Conservation (phyloP, 2,113 vertebrate species). For the Lepisosteus osseus region DNA sequence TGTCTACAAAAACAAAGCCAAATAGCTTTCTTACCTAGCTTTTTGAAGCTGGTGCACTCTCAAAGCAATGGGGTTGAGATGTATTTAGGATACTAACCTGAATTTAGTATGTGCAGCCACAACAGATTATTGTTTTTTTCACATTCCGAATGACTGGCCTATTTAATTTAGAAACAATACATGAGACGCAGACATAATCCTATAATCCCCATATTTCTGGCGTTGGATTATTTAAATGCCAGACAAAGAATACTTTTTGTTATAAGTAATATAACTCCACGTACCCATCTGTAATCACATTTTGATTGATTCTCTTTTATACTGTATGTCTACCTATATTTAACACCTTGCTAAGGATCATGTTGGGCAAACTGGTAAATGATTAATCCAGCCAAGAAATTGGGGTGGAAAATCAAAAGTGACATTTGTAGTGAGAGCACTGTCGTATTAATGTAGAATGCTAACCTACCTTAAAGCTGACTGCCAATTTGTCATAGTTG, state of each 20-base stretch:
- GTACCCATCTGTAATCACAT: no score
- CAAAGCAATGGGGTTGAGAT: neutral
- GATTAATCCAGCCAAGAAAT: no score
- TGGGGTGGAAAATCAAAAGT: no score
- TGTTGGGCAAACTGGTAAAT: no score
- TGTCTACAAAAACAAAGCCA: neutral
- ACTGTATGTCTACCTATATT: no score
- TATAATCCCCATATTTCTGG: constrained; percentile 53
- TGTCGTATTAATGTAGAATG: no score
- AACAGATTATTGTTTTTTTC: constrained; percentile 21
- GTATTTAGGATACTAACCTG: constrained; percentile 39
- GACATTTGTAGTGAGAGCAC: no score
- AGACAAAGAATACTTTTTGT: constrained; percentile 15
- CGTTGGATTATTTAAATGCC: constrained; percentile 47
- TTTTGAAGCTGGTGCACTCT: neutral
- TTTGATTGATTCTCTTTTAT: no score
- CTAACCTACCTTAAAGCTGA: no score
- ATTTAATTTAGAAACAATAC: constrained; percentile 48
- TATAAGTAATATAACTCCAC: constrained; percentile 12
- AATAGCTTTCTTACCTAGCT: neutral
- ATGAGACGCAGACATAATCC: constrained; percentile 32
- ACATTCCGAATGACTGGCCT: constrained; percentile 27
- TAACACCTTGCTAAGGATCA: no score
- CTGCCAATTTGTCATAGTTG: no score
- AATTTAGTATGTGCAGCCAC: neutral